A percentile compares a stretch with the other conserved stretches of the same genome.
Evolutionary conservation across 2,888 invertebrate species (phyloP).

Genomic region (Teleogryllus oceanicus): DNA sequence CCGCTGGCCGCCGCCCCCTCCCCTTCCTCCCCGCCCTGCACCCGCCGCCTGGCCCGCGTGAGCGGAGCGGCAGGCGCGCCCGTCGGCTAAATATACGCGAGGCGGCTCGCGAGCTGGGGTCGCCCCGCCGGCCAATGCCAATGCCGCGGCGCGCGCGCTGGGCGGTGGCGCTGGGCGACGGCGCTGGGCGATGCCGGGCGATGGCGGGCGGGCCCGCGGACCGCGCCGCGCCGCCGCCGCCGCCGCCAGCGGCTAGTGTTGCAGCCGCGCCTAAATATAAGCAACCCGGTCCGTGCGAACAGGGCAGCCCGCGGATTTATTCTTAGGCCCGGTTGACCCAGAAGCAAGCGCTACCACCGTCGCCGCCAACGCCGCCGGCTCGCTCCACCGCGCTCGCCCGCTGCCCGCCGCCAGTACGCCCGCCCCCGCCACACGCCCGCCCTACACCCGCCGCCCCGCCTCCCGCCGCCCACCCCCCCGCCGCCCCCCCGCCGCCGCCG

Average conservation of each 20-base stretch:
- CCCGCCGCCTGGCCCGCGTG: not conserved
- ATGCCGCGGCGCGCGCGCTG: not conserved
- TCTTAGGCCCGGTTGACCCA: not conserved
- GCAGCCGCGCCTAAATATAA: not conserved
- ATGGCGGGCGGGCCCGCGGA: not conserved
- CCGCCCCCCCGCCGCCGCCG: not conserved
- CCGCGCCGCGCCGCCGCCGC: not conserved
- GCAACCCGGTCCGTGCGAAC: not conserved
- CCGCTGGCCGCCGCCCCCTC: not conserved
- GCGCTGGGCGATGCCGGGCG: not conserved
- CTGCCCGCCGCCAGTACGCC: no score
- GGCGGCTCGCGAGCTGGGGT: no score
- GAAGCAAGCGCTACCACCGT: not conserved
- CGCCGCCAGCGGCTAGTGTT: not conserved
- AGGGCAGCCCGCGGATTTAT: not conserved
- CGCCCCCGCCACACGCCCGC: no score
- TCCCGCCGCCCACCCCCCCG: not conserved
- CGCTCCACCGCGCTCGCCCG: not conserved
- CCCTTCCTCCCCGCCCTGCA: not conserved
- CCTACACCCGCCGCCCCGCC: no score
- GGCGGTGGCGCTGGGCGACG: not conserved
- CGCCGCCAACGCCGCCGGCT: not conserved
- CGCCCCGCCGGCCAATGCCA: conserved; percentile 11
- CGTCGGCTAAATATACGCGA: not conserved
- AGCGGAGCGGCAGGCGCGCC: not conserved